Base-by-base conservation (phyloP, 2,888 invertebrate species). In the Hermaeophaga mercurialis region DNA sequence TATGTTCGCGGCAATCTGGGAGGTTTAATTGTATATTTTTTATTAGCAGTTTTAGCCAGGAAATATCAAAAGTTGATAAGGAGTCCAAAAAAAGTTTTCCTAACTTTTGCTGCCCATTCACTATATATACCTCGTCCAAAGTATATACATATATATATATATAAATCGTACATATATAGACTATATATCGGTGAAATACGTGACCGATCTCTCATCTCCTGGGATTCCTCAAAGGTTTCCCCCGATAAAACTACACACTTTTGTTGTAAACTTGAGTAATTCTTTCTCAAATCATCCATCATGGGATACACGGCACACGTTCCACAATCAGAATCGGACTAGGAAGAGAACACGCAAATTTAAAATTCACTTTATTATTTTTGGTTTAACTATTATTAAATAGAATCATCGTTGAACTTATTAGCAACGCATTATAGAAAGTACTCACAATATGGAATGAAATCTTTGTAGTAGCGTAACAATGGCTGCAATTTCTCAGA, bases 231-330 rank as follows among this genome's bases (percentile, higher is more conserved):
- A 68, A 78, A 81, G 81, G 81, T 81, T 81, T 81, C 81, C 81
- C 81, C 77, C 80, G 81, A 79, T 80, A 80, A 80, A 81, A 81
- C 80, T 81, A 80, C 80, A 80, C 79, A 79, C 79, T 79, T 79
- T 78, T 78, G 77, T 76, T 75, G 75, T 75, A 76, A 77, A 77
- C 74, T 75, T 77, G 73, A 67, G 76, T 77, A 77, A 77, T 77
- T 77, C 76, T 74, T 76, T 74, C 75, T 73, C 72, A 75, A 76
- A 76, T 76, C 77, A 78, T 78, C 76, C 75, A 77, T 77, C 77
- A 77, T 72, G 72, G 72, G 73, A 76, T 75, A 75, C 71, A 66
- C 62, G 36, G 50, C 73, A 74, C 73, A 73, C 74, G 75, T 71
- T 73, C 69, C 64, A 70, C 70, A 72, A 71, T 72, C 68, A 43